Base-by-base conservation (phyloP, 2,888 invertebrate species). In the Acrobasis suavella region DNA sequence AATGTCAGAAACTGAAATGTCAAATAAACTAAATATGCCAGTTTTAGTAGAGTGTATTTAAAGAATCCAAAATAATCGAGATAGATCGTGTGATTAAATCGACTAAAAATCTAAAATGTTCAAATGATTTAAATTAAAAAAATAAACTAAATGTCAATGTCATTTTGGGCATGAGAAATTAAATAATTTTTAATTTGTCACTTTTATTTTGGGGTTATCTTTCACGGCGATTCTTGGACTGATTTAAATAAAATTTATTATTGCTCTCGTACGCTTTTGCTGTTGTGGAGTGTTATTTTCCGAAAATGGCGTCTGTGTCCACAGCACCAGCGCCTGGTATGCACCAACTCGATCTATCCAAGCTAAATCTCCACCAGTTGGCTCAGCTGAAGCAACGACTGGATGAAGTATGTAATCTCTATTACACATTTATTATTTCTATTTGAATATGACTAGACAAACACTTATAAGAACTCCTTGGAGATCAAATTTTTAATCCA, bases 351-450 rank as follows among this genome's bases (percentile, higher is more conserved):
- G 97, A 97, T 89, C 92, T 98, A 73, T 95, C 95, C 5, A 96
- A 96, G 76, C 91, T 98, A 70, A 96, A 94, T 86, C 87, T 97
- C 61, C 96, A 95, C 72, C 97, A 97, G 87, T 93, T 98, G 80
- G 95, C 96, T 70, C 95, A 96, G 77, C 89, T 98, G 63, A 97
- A 97, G 84, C 96, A 96, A 78, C 97, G 97, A 91, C 91, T 98
- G 71, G 97, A 98, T 86, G 96, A 96, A 93, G 96, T 96, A 75
- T 73, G 73, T 69, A 14, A 58, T 59, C 60, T 39, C 42, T 17
- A 50, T 37, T 16, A 17, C 50, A n/a, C 49, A 32, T 32, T 32
- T 32, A 32, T 32, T 32, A 32, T 32, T 32, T 32, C 32, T 7
- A 32, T 32, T 0, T 32, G 7, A 32, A 7, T 32, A 32, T 32